Evolutionary conservation across 2,797 vertebrate genomes (phyloP).

Genomic region (Myotis vivesi): DNA sequence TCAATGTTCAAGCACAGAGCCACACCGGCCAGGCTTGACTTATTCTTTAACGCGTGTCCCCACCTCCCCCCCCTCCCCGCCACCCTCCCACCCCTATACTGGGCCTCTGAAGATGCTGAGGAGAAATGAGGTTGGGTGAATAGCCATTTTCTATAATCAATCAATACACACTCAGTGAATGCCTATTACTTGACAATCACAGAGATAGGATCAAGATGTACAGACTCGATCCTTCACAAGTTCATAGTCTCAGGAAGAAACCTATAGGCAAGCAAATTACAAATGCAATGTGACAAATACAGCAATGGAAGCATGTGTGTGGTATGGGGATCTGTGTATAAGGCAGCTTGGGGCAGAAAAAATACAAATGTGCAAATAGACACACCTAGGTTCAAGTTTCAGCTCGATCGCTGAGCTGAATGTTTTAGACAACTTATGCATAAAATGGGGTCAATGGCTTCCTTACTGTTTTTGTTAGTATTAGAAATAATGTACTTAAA

Average conservation of each 20-base stretch:
- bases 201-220: neutral
- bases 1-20: too few relatives aligned
- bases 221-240: neutral
- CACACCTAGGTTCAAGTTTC: neutral
- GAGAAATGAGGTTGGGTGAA: neutral
- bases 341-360: neutral
- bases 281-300: neutral
- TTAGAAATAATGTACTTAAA: conserved; percentile 19
- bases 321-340: neutral
- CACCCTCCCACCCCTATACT: rapidly evolving
- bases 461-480: neutral
- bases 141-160: neutral
- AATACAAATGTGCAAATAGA: neutral
- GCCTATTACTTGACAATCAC: neutral
- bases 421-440: neutral
- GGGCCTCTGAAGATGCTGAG: neutral
- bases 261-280: neutral
- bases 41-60: neutral
- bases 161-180: neutral
- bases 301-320: neutral
- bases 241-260: neutral
- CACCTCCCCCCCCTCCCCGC: too few relatives aligned
- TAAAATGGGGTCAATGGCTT: neutral
- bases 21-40: rapidly evolving
- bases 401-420: neutral